A percentile compares a stretch with the other conserved stretches of the same genome.
Conservation (phyloP, 2,797 vertebrate species). For the Xerus rutilus region DNA sequence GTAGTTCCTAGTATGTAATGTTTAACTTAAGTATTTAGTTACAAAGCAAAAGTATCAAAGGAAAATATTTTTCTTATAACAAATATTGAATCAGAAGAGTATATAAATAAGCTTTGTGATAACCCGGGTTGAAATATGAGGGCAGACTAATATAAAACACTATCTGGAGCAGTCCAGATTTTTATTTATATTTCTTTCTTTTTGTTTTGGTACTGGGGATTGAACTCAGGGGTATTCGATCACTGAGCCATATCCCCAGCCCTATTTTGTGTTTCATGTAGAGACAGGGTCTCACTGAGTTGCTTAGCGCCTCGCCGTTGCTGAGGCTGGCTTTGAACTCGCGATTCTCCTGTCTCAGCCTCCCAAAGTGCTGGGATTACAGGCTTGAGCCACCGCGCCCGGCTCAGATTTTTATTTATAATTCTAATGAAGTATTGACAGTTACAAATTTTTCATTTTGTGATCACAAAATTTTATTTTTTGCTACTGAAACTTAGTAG, state of each 20-base stretch:
- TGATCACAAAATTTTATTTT: conserved; percentile 41
- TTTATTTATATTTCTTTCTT: background rate
- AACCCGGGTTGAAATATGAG: background rate
- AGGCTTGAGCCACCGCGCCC: too few species aligned
- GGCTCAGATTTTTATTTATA: background rate
- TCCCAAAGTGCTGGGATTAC: too few species aligned
- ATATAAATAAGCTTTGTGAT: conserved; percentile 37
- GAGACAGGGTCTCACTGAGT: too few species aligned
- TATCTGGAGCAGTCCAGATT: background rate
- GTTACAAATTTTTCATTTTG: conserved; percentile 19
- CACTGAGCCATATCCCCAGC: too few species aligned
- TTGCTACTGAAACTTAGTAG: background rate
- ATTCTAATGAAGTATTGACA: conserved; percentile 40
- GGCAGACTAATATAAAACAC: background rate
- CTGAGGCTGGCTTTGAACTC: too few species aligned
- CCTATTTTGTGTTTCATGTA: too few species aligned
- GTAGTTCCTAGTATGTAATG: background rate
- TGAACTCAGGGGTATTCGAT: too few species aligned
- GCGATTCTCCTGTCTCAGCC: too few species aligned
- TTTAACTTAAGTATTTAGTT: conserved; percentile 53
- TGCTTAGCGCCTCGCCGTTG: too few species aligned
- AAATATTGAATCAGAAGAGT: conserved; percentile 8
- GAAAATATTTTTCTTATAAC: conserved; percentile 36
- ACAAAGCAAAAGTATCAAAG: background rate
- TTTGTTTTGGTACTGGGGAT: too few species aligned